Evolutionary conservation across 2,113 vertebrate species (phyloP).

Genomic region (Sylvia atricapilla): DNA sequence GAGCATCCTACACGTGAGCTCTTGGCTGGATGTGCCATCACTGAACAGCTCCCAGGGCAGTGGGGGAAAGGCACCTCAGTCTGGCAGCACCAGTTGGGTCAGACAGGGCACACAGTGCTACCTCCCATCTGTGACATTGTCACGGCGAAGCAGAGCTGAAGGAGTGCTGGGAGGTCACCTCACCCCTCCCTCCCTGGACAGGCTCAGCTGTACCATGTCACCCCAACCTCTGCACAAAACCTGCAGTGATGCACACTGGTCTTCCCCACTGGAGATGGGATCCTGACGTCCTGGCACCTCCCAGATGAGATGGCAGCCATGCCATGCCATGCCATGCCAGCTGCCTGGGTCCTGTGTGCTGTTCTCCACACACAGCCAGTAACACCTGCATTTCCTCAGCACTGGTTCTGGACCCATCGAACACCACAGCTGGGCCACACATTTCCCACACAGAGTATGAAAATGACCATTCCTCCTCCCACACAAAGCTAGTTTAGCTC

Average conservation of each 20-base stretch:
- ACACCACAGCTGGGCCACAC: neutral
- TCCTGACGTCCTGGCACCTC: neutral
- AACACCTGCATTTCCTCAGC: accelerated
- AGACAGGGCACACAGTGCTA: neutral
- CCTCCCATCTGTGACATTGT: neutral
- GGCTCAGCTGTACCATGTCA: accelerated
- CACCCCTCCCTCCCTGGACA: neutral
- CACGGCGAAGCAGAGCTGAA: neutral
- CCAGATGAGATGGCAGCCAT: accelerated
- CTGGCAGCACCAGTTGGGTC: accelerated
- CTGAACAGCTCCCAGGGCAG: accelerated
- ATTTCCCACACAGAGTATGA: accelerated
- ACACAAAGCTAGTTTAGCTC: neutral
- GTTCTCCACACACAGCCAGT: accelerated
- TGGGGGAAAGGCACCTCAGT: accelerated
- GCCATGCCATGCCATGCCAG: accelerated
- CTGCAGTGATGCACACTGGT: accelerated
- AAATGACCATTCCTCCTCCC: neutral
- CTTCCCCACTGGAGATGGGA: accelerated
- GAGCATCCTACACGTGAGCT: neutral
- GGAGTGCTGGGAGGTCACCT: neutral
- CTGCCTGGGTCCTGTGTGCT: accelerated
- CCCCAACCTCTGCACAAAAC: neutral
- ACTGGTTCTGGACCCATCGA: neutral
- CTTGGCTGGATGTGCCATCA: neutral